phyloP scores from a whole-genome alignment of 2,113 vertebrate species.

The Eulemur macaco region DNA sequence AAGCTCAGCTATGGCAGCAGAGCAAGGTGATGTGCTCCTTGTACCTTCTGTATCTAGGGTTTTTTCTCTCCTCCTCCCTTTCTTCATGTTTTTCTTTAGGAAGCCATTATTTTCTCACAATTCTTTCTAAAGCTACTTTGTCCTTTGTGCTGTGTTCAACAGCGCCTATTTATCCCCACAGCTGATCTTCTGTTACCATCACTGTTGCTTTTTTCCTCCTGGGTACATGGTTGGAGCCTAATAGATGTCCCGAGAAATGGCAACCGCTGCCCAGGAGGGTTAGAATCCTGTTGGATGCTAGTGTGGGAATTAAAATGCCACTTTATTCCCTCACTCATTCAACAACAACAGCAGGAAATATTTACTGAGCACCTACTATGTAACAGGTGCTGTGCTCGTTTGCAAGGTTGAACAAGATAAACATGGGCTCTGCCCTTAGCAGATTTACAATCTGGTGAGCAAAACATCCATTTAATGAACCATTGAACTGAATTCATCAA shows the following conservation, averaged over 20 bases:
- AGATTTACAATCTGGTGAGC: background rate
- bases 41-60: background rate
- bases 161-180: background rate
- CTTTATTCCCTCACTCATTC: background rate
- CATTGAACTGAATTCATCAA: background rate
- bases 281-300: background rate
- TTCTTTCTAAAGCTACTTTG: background rate
- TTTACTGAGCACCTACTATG: background rate
- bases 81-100: background rate
- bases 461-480: background rate
- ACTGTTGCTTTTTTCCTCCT: background rate
- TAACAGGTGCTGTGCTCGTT: background rate
- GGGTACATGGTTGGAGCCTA: background rate
- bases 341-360: background rate
- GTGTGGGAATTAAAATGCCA: background rate
- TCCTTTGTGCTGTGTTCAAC: background rate
- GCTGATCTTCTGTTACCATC: background rate
- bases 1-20: background rate
- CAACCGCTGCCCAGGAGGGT: rapidly evolving
- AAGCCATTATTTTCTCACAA: background rate
- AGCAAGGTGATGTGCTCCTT: background rate
- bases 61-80: background rate
- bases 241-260: background rate
- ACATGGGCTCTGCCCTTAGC: background rate
- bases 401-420: background rate